Conservation (phyloP, 2,888 invertebrate genomes). For the Blera fallax region DNA sequence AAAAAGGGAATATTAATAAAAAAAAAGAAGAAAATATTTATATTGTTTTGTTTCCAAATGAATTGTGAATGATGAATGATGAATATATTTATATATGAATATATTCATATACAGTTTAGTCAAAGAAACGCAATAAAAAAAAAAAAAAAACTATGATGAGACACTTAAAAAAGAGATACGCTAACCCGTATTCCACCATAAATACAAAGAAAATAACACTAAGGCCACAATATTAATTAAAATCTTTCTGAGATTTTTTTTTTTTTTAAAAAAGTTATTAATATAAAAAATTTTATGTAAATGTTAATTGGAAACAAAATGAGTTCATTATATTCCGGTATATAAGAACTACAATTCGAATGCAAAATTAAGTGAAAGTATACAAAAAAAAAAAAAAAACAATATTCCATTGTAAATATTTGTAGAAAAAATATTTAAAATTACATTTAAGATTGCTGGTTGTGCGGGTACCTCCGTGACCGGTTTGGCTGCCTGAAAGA, state of each 20-base stretch:
- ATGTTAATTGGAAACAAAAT: constrained; percentile 29
- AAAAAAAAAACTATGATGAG: constrained; percentile 34
- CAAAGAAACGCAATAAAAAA: constrained; percentile 1
- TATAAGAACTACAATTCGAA: constrained; percentile 57
- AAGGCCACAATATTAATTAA: constrained; percentile 57
- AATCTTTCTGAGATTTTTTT: background rate
- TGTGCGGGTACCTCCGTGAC: constrained; percentile 86
- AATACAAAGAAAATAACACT: constrained; percentile 54
- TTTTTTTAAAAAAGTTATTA: constrained; percentile 10
- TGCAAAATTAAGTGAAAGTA: constrained; percentile 58
- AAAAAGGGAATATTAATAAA: constrained; percentile 34
- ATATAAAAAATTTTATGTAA: constrained; percentile 10
- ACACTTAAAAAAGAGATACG: constrained; percentile 33
- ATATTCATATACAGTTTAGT: constrained; percentile 55
- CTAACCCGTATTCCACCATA: constrained; percentile 65
- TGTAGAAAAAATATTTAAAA: constrained; percentile 75
- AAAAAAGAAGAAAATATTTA: constrained; percentile 4
- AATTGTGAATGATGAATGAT: constrained; percentile 38
- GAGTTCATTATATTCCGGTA: constrained; percentile 55
- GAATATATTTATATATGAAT: too few relatives aligned
- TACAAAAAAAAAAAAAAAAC: constrained; percentile 54
- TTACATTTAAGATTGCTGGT: constrained; percentile 82
- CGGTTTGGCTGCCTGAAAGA: constrained; percentile 88
- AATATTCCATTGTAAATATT: constrained; percentile 70
- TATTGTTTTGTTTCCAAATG: constrained; percentile 13